Evolutionary conservation across 2,888 invertebrate species (phyloP).

Genomic region (Tipula lateralis): DNA sequence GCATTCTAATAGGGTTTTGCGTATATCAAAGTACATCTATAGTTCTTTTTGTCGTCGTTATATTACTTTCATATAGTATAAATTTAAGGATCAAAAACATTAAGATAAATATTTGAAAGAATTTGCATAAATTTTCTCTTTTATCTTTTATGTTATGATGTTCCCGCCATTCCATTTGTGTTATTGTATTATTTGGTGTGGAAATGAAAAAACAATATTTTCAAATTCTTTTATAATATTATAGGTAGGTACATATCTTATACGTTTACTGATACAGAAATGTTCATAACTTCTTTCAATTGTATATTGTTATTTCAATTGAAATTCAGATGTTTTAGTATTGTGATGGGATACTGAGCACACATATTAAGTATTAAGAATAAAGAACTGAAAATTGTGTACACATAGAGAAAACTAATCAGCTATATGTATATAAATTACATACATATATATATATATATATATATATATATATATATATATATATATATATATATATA

Average conservation of each 20-base stretch:
- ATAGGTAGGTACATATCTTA: not conserved
- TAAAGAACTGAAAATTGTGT: not conserved
- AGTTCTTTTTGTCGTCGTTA: not conserved
- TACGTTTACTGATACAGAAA: not conserved
- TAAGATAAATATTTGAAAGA: not conserved
- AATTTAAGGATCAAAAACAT: constrained; percentile 11
- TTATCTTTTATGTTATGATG: not conserved
- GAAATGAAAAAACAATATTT: constrained; percentile 11
- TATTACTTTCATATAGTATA: not conserved
- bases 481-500: too few relatives aligned
- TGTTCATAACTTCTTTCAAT: not conserved
- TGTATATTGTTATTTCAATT: not conserved
- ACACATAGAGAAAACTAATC: too few relatives aligned
- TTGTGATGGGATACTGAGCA: not conserved
- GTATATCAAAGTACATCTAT: not conserved
- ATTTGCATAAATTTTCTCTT: not conserved
- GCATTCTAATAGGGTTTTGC: not conserved
- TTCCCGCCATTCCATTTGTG: not conserved
- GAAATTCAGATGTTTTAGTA: not conserved
- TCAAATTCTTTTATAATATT: not conserved
- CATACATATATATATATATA: too few relatives aligned
- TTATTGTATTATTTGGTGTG: not conserved
- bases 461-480: too few relatives aligned
- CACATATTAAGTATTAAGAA: too few relatives aligned
- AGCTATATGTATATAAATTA: not conserved